These are phyloP conservation scores for Hylaeus anthracinus DNA, from an alignment of 1,140 invertebrate genomes.

Conservation along the genomic window DNA sequence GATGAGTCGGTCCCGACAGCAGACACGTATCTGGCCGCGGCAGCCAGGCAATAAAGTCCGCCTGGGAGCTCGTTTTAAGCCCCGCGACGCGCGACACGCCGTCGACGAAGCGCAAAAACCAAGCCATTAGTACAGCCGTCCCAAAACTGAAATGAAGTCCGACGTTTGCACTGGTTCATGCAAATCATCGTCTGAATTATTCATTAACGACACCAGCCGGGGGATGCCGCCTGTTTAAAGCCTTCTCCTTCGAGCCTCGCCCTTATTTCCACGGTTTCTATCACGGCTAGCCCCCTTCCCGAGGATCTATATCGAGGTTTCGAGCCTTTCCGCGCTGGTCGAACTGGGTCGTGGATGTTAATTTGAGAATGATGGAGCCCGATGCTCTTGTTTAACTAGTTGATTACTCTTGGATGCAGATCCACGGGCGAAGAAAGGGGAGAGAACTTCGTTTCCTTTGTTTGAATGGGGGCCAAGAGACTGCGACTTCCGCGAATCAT, in stretches of 20 bases:
- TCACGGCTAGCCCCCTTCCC: too few species aligned
- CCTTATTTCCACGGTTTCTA: slow-evolving; percentile 32
- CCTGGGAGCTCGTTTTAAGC: slow-evolving; percentile 25
- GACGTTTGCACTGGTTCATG: slow-evolving; percentile 56
- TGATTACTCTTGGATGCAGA: neutral
- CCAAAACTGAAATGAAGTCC: slow-evolving; percentile 56
- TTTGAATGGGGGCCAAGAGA: neutral
- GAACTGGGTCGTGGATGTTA: slow-evolving; percentile 31
- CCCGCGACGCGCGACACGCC: slow-evolving; percentile 33
- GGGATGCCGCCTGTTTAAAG: slow-evolving; percentile 7
- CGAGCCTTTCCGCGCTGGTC: neutral
- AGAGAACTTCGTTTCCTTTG: neutral
- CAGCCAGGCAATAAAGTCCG: slow-evolving; percentile 28
- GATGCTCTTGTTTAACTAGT: slow-evolving; percentile 30
- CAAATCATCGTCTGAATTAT: slow-evolving; percentile 69
- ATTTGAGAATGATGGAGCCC: slow-evolving; percentile 9
- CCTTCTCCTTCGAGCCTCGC: neutral
- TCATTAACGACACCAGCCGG: slow-evolving; percentile 55
- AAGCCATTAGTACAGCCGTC: slow-evolving; percentile 16
- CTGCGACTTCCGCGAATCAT: too few species aligned
- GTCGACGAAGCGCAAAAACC: slow-evolving; percentile 28
- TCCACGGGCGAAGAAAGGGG: too few species aligned
- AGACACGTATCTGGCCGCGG: slow-evolving; percentile 8
- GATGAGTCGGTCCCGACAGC: neutral
- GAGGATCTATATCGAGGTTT: slow-evolving; percentile 2